Evolutionary conservation across 1,140 invertebrate species (phyloP).

Genomic region (Alviniconcha marisindica): DNA sequence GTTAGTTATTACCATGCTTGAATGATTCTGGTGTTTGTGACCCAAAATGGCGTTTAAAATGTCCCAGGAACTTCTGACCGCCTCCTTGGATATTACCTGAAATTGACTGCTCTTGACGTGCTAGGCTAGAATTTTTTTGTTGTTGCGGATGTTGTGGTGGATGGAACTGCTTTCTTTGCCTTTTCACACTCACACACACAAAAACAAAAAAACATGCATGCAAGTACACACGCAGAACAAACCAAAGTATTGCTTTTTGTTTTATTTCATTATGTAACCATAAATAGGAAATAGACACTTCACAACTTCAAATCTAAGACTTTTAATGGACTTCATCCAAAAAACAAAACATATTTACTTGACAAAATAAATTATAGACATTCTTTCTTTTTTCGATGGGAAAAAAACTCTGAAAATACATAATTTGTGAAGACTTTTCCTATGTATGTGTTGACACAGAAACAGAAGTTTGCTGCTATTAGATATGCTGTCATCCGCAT

Average conservation of each 20-base stretch:
- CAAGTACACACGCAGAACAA: too few species aligned
- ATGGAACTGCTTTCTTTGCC: too few species aligned
- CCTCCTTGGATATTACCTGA: too few species aligned
- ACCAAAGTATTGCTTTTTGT: neutral
- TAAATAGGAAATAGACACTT: slow-evolving; percentile 41
- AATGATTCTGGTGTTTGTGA: too few species aligned
- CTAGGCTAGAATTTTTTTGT: too few species aligned
- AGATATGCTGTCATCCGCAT: too few species aligned
- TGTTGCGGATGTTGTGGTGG: too few species aligned
- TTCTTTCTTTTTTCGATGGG: neutral
- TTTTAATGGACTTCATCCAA: neutral
- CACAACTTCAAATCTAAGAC: slow-evolving; percentile 34
- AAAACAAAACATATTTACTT: slow-evolving; percentile 28
- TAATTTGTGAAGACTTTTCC: slow-evolving; percentile 8
- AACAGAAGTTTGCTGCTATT: slow-evolving; percentile 7
- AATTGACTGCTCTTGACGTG: too few species aligned
- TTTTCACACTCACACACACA: neutral
- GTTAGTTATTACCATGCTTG: too few species aligned
- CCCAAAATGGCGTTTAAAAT: too few species aligned
- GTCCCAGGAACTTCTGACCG: too few species aligned
- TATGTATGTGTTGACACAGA: slow-evolving; percentile 5
- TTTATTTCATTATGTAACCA: slow-evolving; percentile 35
- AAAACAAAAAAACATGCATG: neutral
- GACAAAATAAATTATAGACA: neutral
- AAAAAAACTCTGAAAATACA: slow-evolving; percentile 8